Percentiles rank a stretch among this genome's conserved stretches.
phyloP scores from a whole-genome alignment of 2,797 vertebrate species.

The Tolypeutes matacus region DNA sequence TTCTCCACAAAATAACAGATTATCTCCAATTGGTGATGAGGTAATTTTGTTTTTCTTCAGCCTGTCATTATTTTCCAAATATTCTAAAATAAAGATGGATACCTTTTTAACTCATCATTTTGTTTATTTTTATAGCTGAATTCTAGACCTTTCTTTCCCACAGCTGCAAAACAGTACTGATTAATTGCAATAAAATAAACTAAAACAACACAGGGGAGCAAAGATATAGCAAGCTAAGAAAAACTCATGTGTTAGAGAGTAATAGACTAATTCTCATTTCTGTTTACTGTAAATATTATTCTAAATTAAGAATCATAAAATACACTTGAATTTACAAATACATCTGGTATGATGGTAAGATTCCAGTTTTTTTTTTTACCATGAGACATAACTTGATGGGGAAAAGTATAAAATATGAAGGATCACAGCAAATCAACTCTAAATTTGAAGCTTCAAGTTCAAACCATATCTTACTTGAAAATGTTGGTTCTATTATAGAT shows the following conservation, averaged over 20 bases:
- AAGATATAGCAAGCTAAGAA: not conserved
- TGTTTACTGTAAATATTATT: conserved; percentile 24
- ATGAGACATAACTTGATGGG: not conserved
- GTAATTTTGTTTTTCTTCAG: not conserved
- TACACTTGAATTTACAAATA: conserved; percentile 41
- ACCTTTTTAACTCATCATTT: not conserved
- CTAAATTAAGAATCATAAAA: not conserved
- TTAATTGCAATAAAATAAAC: not conserved
- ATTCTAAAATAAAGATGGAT: not conserved
- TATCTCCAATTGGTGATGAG: not conserved
- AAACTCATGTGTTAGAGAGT: not conserved
- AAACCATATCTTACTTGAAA: conserved; percentile 20
- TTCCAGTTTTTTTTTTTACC: not conserved
- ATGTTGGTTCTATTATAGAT: not conserved
- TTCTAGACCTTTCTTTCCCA: conserved; percentile 8
- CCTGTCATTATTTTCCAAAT: conserved; percentile 43
- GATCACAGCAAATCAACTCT: not conserved
- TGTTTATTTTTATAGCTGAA: not conserved
- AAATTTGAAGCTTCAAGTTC: conserved; percentile 10
- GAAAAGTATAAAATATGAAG: conserved; percentile 6
- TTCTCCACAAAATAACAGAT: not conserved
- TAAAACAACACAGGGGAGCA: not conserved
- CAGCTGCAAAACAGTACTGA: conserved; percentile 34
- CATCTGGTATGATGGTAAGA: not conserved
- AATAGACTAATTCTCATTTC: conserved; percentile 10